A percentile compares a stretch with the other conserved stretches of the same genome.
These are phyloP conservation scores for Tachyglossus aculeatus DNA, from an alignment of 2,797 vertebrate genomes.

Conservation along the genomic window DNA sequence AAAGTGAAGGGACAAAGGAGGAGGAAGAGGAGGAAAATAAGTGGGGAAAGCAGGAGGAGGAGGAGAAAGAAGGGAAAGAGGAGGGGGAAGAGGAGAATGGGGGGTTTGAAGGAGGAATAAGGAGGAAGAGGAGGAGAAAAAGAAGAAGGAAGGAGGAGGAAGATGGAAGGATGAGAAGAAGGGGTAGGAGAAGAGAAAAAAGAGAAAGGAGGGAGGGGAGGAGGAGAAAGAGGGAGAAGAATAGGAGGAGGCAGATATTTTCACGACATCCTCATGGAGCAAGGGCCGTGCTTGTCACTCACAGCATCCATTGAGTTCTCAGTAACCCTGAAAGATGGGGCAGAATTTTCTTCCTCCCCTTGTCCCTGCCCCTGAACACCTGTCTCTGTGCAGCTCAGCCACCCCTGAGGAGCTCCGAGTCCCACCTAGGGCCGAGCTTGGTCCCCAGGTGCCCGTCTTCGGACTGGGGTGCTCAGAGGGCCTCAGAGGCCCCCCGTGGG, in stretches of 20 bases:
- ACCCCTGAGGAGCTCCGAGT: constrained; percentile 30
- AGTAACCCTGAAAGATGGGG: neutral
- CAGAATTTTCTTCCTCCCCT: neutral
- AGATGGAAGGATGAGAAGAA: neutral
- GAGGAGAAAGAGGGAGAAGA: neutral
- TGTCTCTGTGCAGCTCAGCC: constrained; percentile 26
- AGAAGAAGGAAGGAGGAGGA: neutral
- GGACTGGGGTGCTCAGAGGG: accelerated
- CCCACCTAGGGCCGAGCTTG: constrained; percentile 6
- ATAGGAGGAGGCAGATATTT: neutral
- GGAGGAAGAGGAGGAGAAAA: neutral
- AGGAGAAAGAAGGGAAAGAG: no score
- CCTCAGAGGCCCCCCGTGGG: neutral
- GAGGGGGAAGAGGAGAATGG: no score
- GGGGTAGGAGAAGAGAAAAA: neutral
- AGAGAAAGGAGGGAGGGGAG: neutral
- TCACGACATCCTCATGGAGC: no score
- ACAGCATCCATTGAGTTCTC: neutral
- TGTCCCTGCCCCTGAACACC: neutral
- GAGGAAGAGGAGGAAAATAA: no score
- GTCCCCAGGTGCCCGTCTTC: neutral
- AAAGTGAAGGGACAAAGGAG: no score
- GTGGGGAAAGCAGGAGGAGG: no score
- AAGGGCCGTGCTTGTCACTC: no score
- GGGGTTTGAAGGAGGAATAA: no score